Percentiles rank a stretch among this genome's conserved stretches.
These are phyloP conservation scores for Pomatorhinus ruficollis DNA, from an alignment of 2,113 vertebrate genomes.

Conservation along the genomic window DNA sequence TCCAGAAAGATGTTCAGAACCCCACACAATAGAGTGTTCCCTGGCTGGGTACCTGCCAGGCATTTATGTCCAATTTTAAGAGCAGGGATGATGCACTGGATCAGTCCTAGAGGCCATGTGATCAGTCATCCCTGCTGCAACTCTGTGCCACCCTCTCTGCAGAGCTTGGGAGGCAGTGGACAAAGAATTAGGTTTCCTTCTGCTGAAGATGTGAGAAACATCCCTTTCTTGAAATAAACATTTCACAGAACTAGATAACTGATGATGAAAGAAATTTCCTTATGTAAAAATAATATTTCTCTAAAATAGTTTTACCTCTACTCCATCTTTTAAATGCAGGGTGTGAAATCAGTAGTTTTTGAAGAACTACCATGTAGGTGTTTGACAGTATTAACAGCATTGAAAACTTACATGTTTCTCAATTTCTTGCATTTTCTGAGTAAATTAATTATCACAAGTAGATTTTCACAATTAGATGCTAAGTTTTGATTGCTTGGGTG, in stretches of 20 bases:
- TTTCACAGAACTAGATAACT: neutral
- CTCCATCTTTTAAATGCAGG: neutral
- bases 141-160: fast-evolving
- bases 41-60: neutral
- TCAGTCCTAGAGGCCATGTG: neutral
- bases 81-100: neutral
- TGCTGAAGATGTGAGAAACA: neutral
- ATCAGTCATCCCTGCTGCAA: neutral
- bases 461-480: neutral
- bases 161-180: neutral
- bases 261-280: neutral
- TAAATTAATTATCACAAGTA: neutral
- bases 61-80: neutral
- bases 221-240: neutral
- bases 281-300: neutral
- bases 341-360: neutral
- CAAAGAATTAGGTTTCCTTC: neutral
- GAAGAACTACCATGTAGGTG: neutral
- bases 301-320: neutral
- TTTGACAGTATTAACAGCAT: neutral
- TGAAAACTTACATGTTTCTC: neutral
- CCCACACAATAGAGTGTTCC: too few relatives aligned
- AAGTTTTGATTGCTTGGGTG: neutral
- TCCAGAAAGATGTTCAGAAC: neutral
- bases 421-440: neutral